A percentile compares a stretch with the other conserved stretches of the same genome.
Conservation (phyloP, 2,888 invertebrate genomes). For the Pandemis corylana region DNA sequence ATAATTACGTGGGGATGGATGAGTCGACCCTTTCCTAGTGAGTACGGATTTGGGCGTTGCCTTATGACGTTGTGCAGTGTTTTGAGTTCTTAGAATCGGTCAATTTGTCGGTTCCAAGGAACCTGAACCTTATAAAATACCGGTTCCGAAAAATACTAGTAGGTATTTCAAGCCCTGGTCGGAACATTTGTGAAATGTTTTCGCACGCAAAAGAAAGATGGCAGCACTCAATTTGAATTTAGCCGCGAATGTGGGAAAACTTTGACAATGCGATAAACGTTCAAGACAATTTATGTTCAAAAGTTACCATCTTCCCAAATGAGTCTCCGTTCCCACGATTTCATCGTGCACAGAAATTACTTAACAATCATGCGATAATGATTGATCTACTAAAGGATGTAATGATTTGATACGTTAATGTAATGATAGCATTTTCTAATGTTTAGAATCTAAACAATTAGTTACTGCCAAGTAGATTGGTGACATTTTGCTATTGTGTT, state of each 20-base stretch:
- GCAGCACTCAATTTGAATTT: neutral
- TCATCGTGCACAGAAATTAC: neutral
- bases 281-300: neutral
- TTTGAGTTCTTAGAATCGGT: no score
- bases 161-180: no score
- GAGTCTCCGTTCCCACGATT: neutral
- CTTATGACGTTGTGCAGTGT: no score
- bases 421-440: no score
- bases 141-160: no score
- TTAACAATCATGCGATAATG: neutral
- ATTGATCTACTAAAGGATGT: neutral
- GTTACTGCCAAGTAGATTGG: neutral
- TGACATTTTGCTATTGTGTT: neutral
- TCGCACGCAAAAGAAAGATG: neutral
- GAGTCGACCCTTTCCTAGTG: constrained; percentile 69
- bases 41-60: constrained; percentile 49
- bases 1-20: constrained; percentile 83
- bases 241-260: neutral
- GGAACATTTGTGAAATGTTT: neutral
- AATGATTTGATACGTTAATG: no score
- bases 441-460: neutral
- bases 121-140: no score
- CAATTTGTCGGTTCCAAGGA: no score
- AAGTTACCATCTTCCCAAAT: neutral
- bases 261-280: neutral